Evolutionary conservation across 1,140 invertebrate genomes (phyloP).

Genomic region (Procambarus virginalis): DNA sequence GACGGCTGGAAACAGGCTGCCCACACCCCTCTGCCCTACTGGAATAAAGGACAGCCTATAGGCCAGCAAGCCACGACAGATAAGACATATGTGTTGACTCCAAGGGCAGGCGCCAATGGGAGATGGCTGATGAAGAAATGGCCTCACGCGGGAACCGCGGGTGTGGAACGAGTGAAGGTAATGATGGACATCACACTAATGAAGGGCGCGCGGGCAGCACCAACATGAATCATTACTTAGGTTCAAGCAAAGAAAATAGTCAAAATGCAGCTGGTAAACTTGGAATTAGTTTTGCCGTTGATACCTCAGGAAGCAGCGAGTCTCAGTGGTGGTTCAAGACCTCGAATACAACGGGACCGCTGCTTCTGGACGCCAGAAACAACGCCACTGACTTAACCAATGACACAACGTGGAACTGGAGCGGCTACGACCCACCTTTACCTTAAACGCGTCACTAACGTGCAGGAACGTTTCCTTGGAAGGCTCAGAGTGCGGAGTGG

Average conservation of each 20-base stretch:
- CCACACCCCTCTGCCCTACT: neutral
- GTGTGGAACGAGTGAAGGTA: neutral
- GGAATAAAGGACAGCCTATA: neutral
- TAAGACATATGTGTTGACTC: neutral
- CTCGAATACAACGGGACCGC: conserved; percentile 23
- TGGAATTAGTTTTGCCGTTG: conserved; percentile 28
- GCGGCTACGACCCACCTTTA: neutral
- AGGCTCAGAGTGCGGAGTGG: conserved; percentile 3
- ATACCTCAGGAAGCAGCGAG: neutral
- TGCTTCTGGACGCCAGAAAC: conserved; percentile 34
- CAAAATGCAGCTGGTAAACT: neutral
- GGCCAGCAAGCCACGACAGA: neutral
- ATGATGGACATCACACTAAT: neutral
- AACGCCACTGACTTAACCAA: conserved; percentile 44
- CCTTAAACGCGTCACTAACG: conserved; percentile 21
- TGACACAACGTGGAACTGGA: conserved; percentile 26
- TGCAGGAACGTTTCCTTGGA: conserved; percentile 51
- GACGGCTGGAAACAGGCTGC: neutral
- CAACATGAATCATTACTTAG: neutral
- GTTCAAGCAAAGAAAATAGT: neutral
- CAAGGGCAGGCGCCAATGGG: neutral
- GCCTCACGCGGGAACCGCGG: neutral
- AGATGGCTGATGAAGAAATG: neutral
- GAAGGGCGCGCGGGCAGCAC: neutral
- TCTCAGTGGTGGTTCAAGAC: conserved; percentile 40